Evolutionary conservation across 2,888 invertebrate genomes (phyloP), one percentile per base, ranked within the genome.

Genomic region (Ceraclea dissimilis): DNA sequence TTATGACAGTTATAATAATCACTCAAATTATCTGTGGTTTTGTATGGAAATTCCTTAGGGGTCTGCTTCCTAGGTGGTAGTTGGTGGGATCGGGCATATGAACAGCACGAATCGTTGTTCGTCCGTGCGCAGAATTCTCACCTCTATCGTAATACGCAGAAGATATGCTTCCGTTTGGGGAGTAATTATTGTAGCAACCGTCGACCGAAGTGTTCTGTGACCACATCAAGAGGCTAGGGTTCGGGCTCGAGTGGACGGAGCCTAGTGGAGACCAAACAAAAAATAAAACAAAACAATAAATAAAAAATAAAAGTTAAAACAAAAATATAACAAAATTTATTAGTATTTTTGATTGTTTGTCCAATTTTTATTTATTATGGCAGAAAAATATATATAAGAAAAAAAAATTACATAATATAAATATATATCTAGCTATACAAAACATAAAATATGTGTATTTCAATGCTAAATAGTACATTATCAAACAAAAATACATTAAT

Each of bases 151-250:
- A 61, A 48, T 54, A 57, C 11, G 56, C 52, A 10, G 59, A 51
- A 26, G 56, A 54, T 39, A 56, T 26, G 50, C 58, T 60, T 26
- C 60, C 61, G 22, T 57, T 60, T 18, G 60, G 60, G 17, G 61
- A 61, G 33, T 54, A 52, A 20, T 53, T 55, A 44, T 51, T 52
- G 59, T 56, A 61, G 51, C 56, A 58, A 46, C 58, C 52, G 48
- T 61, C 60, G 22, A 59, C 51, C 8, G 57, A 58, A 48, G 17
- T 55, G 54, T 49, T 59, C 31, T 60, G 60, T 20, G 57, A 52
- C 59, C 60, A 61, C 59, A 58, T 56, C 60, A 61, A 51, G 20
- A 61, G 55, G 51, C 60, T 58, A n/a, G 56, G 58, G 47, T 58
- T 60, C 20, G 61, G 61, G 26, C 61, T 61, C 31, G 61, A 60